Conservation (phyloP, 2,888 invertebrate species). For the Galeopsomyia nigrocyanea region DNA sequence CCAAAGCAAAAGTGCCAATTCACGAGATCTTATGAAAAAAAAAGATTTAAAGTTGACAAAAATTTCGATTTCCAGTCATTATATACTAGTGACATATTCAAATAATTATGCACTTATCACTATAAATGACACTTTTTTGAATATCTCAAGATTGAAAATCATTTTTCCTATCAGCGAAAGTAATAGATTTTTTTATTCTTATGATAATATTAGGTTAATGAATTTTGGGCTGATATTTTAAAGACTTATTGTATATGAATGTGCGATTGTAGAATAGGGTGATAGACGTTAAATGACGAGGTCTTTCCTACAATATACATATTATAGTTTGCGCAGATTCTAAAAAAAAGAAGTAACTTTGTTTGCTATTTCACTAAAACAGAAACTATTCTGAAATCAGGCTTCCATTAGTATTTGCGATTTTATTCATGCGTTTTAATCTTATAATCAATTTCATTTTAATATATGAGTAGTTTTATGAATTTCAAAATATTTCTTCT, state of each 20-base stretch:
- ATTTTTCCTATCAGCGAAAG: slow-evolving; percentile 40
- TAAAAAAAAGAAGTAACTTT: slow-evolving; percentile 37
- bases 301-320: slow-evolving; percentile 38
- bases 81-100: background rate
- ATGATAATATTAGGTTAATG: slow-evolving; percentile 22
- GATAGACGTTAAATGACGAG: slow-evolving; percentile 39
- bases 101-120: slow-evolving; percentile 15
- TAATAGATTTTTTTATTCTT: slow-evolving; percentile 39
- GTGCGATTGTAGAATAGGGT: slow-evolving; percentile 40
- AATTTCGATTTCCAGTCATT: slow-evolving; percentile 2
- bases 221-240: slow-evolving; percentile 35
- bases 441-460: slow-evolving; percentile 15
- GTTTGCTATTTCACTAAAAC: slow-evolving; percentile 42
- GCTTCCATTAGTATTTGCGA: no score
- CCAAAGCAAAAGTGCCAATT: slow-evolving; percentile 28
- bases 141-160: slow-evolving; percentile 26
- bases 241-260: slow-evolving; percentile 43
- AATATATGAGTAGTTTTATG: slow-evolving; percentile 2
- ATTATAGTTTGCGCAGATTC: slow-evolving; percentile 32
- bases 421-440: no score
- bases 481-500: background rate
- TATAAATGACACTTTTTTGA: slow-evolving; percentile 10
- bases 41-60: slow-evolving; percentile 20
- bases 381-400: slow-evolving; percentile 3
- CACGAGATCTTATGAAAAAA: slow-evolving; percentile 1